Percentiles rank a stretch among this genome's conserved stretches.
Evolutionary conservation across 2,888 invertebrate genomes (phyloP).

Genomic region (Marronus borbonicus): DNA sequence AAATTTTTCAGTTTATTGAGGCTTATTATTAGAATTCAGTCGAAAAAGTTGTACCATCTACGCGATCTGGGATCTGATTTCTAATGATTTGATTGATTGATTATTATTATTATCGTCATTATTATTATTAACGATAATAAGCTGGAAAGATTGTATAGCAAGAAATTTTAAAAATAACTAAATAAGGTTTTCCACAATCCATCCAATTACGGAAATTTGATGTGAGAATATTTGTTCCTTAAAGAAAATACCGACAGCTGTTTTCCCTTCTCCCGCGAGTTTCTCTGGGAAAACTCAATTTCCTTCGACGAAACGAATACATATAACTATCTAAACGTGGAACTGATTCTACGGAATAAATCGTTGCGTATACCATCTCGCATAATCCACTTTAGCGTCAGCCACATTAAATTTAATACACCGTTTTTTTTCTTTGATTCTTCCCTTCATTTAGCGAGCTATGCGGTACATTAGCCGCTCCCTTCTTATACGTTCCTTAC

Average conservation of each 20-base stretch:
- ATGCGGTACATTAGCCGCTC: not conserved
- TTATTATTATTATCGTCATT: no score
- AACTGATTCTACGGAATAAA: not conserved
- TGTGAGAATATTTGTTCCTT: no score
- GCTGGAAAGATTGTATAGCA: no score
- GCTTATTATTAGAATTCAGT: no score
- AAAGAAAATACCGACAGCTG: not conserved
- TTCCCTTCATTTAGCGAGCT: conserved; percentile 3
- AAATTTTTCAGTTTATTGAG: no score
- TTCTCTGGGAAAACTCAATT: conserved; percentile 6
- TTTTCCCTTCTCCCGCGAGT: not conserved
- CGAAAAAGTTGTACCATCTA: no score
- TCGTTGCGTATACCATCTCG: not conserved
- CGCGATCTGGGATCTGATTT: no score
- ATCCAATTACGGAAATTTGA: no score
- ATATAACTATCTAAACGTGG: conserved; percentile 4
- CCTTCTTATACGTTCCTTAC: not conserved
- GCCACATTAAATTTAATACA: conserved; percentile 7
- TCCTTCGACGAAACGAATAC: not conserved
- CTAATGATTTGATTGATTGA: no score
- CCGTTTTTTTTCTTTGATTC: conserved; percentile 10
- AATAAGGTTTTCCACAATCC: no score
- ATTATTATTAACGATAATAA: no score
- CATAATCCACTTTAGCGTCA: not conserved
- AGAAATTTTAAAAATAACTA: no score